Evolutionary conservation across 2,888 invertebrate species (phyloP).

Genomic region (Pharmacophagus antenor): DNA sequence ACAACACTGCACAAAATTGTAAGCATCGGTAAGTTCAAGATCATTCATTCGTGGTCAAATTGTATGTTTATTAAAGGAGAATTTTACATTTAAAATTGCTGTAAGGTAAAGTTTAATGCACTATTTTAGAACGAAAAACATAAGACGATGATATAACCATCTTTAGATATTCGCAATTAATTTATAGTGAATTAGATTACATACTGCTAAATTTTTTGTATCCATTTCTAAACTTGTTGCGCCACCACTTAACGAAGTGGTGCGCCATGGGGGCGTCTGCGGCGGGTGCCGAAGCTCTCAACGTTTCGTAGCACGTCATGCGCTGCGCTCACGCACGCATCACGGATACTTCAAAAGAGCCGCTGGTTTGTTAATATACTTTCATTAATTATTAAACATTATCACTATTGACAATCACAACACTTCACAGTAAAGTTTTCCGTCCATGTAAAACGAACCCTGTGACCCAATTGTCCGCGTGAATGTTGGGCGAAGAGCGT

Average conservation of each 20-base stretch:
- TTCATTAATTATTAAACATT: constrained; percentile 53
- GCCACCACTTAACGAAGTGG: constrained; percentile 89
- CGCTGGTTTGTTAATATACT: constrained; percentile 64
- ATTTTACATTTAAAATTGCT: neutral
- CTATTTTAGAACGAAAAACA: neutral
- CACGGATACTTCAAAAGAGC: constrained; percentile 77
- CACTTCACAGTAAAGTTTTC: constrained; percentile 50
- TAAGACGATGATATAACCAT: neutral
- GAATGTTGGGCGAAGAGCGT: constrained; percentile 50
- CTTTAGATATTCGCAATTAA: neutral
- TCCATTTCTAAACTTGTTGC: constrained; percentile 87
- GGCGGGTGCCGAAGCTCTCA: constrained; percentile 80
- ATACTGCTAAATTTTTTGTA: constrained; percentile 87
- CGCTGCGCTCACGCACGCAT: constrained; percentile 81
- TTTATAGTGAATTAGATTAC: constrained; percentile 39
- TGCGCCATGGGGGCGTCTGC: constrained; percentile 85
- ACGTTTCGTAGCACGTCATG: constrained; percentile 82
- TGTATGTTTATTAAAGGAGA: constrained; percentile 6
- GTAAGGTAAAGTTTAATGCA: neutral
- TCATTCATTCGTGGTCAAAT: constrained; percentile 9
- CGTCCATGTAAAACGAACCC: constrained; percentile 54
- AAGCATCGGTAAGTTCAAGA: constrained; percentile 28
- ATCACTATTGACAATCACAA: constrained; percentile 63
- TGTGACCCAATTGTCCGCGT: constrained; percentile 77
- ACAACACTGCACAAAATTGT: constrained; percentile 10